phyloP scores from a whole-genome alignment of 2,113 vertebrate genomes.

The Bubo blakistoni region DNA sequence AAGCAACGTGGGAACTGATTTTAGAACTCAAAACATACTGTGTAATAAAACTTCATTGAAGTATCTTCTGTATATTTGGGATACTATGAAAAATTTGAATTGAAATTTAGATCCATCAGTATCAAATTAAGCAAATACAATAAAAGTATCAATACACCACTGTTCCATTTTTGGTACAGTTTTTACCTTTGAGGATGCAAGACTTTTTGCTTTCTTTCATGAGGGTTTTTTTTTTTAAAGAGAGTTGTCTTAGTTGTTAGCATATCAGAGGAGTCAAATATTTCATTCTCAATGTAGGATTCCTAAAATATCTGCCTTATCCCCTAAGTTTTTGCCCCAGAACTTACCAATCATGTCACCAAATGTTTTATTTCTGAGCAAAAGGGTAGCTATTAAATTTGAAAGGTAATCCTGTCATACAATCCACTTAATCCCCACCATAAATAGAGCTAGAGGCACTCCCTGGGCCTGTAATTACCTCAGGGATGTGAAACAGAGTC shows the following conservation, averaged over 20 bases:
- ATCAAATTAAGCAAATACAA: neutral
- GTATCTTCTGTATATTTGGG: neutral
- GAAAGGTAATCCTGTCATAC: neutral
- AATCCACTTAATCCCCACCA: neutral
- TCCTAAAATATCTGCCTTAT: neutral
- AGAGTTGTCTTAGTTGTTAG: neutral
- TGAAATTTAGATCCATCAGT: neutral
- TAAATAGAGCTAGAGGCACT: neutral
- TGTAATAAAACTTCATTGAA: neutral
- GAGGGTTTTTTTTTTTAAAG: neutral
- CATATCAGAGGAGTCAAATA: neutral
- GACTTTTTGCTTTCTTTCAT: neutral
- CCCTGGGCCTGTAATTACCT: neutral
- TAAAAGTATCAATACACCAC: neutral
- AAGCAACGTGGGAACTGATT: neutral
- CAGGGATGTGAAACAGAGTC: neutral
- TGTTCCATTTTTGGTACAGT: neutral
- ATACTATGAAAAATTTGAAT: neutral
- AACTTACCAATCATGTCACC: neutral
- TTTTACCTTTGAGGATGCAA: neutral
- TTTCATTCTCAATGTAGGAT: neutral
- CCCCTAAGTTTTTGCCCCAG: neutral
- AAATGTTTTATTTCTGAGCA: neutral
- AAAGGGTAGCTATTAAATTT: neutral
- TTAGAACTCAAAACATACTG: neutral